A percentile compares a stretch with the other conserved stretches of the same genome.
Conservation (phyloP, 2,797 vertebrate species). For the Orientallactaga sibirica region DNA sequence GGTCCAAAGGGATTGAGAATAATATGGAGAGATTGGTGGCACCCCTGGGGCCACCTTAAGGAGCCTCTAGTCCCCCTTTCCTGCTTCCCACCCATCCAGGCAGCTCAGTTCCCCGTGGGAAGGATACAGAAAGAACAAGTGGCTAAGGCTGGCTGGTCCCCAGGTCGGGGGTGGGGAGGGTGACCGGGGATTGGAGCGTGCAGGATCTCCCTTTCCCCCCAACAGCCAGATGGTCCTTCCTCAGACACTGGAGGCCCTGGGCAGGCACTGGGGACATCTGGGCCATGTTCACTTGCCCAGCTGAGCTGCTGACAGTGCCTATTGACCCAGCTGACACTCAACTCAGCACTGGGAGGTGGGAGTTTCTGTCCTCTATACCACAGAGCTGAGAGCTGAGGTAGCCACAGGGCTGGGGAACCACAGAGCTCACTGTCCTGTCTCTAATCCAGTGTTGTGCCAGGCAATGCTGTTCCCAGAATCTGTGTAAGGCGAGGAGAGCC, state of each 20-base stretch:
- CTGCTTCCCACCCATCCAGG: neutral
- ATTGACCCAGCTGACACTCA: constrained; percentile 47
- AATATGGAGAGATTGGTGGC: neutral
- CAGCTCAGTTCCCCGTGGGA: constrained; percentile 37
- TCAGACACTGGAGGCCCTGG: constrained; percentile 39
- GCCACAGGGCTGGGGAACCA: neutral
- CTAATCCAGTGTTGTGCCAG: neutral
- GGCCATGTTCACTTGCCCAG: constrained; percentile 18
- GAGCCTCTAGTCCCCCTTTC: neutral
- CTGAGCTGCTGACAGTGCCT: constrained; percentile 46
- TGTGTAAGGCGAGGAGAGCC: neutral
- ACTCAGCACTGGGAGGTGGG: neutral
- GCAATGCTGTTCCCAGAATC: neutral
- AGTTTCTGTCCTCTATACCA: neutral
- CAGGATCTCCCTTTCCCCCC: neutral
- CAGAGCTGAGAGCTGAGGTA: neutral
- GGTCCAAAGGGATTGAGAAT: neutral
- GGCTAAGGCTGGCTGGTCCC: constrained; percentile 13
- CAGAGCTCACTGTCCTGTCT: neutral
- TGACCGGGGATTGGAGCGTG: neutral
- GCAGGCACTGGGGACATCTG: constrained; percentile 58
- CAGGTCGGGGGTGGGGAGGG: neutral
- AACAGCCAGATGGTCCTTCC: constrained; percentile 66
- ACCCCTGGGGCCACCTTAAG: too few relatives aligned
- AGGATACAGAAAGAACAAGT: neutral